phyloP scores from a whole-genome alignment of 2,113 vertebrate species.

The Trematomus loennbergii region DNA sequence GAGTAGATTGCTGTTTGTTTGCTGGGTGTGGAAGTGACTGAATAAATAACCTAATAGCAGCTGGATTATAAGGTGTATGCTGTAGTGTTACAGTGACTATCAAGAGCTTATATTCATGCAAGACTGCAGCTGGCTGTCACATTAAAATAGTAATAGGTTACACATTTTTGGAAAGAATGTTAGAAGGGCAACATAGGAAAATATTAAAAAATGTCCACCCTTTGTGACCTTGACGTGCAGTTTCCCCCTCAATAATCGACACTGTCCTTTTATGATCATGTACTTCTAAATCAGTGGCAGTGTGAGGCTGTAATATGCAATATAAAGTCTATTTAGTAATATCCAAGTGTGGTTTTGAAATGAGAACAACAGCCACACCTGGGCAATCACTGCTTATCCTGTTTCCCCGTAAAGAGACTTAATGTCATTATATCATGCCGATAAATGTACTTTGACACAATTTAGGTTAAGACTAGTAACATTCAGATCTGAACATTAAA shows the following conservation, averaged over 20 bases:
- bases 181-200: background rate
- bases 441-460: background rate
- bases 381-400: background rate
- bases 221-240: slow-evolving; percentile 1
- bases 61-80: background rate
- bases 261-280: background rate
- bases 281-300: background rate
- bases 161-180: background rate
- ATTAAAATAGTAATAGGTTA: background rate
- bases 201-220: background rate
- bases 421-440: background rate
- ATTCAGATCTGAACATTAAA: background rate
- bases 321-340: background rate
- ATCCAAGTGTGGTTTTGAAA: slow-evolving; percentile 37
- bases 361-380: slow-evolving; percentile 31
- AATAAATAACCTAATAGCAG: slow-evolving; percentile 47
- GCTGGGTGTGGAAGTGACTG: slow-evolving; percentile 61
- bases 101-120: background rate
- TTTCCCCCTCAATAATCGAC: too few species aligned
- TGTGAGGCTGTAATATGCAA: background rate
- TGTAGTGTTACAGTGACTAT: background rate
- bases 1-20: slow-evolving; percentile 48
- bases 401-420: slow-evolving; percentile 5
- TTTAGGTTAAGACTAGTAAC: background rate
- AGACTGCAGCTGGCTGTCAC: background rate